Percentiles rank a stretch among this genome's conserved stretches.
Evolutionary conservation across 2,888 invertebrate genomes (phyloP).

Genomic region (Julus scandinavius): DNA sequence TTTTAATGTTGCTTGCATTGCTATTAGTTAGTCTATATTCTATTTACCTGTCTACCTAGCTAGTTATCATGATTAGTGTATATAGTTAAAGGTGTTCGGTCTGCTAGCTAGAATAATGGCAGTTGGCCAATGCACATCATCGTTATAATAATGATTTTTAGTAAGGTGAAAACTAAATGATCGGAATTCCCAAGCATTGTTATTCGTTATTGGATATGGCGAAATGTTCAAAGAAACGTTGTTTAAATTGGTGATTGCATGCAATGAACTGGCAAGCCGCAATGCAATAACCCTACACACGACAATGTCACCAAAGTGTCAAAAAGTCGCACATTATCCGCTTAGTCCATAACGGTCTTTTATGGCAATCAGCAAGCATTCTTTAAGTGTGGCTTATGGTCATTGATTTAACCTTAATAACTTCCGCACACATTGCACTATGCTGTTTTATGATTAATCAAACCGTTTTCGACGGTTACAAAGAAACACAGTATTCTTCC

Average conservation of each 20-base stretch:
- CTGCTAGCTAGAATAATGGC: constrained; percentile 2
- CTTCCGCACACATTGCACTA: background rate
- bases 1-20: background rate
- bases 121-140: background rate
- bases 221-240: background rate
- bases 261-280: background rate
- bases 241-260: background rate
- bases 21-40: background rate
- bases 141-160: background rate
- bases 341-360: background rate
- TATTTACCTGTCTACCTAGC: background rate
- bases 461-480: background rate
- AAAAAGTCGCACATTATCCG: background rate
- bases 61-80: background rate
- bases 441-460: constrained; percentile 33
- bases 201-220: background rate
- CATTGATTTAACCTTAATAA: constrained; percentile 24
- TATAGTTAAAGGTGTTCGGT: background rate
- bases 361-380: background rate
- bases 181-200: background rate
- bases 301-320: background rate
- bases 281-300: background rate
- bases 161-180: background rate
- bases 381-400: constrained; percentile 9
- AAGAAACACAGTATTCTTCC: background rate